A percentile compares a stretch with the other conserved stretches of the same genome.
These are phyloP conservation scores for Psittacula echo DNA, from an alignment of 2,797 vertebrate species.

Conservation along the genomic window DNA sequence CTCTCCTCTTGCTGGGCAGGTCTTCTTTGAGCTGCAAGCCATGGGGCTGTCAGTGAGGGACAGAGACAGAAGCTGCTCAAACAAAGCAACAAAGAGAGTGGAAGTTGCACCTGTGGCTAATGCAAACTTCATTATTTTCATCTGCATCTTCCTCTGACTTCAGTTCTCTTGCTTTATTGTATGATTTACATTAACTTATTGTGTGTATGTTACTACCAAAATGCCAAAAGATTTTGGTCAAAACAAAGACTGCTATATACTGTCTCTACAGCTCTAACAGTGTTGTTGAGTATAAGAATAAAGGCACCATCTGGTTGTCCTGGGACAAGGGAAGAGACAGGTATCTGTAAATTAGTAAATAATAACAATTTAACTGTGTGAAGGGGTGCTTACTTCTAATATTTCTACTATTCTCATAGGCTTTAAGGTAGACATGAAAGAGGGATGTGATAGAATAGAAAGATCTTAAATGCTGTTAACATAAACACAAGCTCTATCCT, in stretches of 20 bases:
- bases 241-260: background rate
- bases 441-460: background rate
- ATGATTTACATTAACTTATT: background rate
- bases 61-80: background rate
- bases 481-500: background rate
- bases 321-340: background rate
- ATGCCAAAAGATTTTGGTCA: background rate
- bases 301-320: background rate
- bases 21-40: background rate
- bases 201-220: background rate
- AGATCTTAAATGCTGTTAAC: background rate
- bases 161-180: background rate
- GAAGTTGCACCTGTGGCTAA: rapidly evolving
- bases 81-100: background rate
- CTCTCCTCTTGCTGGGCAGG: background rate
- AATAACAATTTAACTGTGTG: background rate
- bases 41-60: background rate
- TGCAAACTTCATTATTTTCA: background rate
- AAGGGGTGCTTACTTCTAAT: background rate
- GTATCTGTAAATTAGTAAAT: background rate
- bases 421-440: background rate
- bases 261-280: background rate
- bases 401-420: background rate
- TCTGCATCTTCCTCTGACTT: background rate
- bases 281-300: background rate